These are phyloP conservation scores for Dinomys branickii DNA, from an alignment of 2,113 vertebrate genomes.

Conservation along the genomic window DNA sequence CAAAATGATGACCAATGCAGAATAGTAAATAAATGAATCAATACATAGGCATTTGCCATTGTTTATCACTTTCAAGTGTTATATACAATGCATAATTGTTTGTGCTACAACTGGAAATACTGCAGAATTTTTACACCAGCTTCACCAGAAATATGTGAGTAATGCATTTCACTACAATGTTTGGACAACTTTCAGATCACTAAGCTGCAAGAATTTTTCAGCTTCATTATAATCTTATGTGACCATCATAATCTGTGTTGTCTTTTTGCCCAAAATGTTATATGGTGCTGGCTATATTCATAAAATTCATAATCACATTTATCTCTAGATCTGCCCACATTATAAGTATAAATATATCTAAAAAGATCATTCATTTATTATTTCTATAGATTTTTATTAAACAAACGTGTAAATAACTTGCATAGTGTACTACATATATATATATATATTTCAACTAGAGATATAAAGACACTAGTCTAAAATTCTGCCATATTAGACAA, in stretches of 20 bases:
- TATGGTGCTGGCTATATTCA: background rate
- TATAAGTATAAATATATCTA: background rate
- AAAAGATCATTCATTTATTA: background rate
- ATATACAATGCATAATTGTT: background rate
- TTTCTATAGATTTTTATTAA: background rate
- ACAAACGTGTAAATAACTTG: background rate
- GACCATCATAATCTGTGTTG: background rate
- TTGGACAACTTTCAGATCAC: background rate
- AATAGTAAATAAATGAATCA: background rate
- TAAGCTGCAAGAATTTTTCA: background rate
- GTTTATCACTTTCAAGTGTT: background rate
- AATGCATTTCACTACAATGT: background rate
- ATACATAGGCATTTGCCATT: too few species aligned
- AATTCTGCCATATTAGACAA: slow-evolving; percentile 15
- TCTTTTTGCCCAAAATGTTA: background rate
- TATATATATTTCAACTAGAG: background rate
- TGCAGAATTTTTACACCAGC: background rate
- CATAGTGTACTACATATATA: background rate
- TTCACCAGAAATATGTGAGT: background rate
- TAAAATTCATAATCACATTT: background rate
- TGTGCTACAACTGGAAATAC: background rate
- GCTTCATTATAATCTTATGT: background rate
- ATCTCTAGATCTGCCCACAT: background rate
- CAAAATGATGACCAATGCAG: background rate
- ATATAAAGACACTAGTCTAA: background rate